phyloP scores from a whole-genome alignment of 2,797 vertebrate species.

The Lerista edwardsae region DNA sequence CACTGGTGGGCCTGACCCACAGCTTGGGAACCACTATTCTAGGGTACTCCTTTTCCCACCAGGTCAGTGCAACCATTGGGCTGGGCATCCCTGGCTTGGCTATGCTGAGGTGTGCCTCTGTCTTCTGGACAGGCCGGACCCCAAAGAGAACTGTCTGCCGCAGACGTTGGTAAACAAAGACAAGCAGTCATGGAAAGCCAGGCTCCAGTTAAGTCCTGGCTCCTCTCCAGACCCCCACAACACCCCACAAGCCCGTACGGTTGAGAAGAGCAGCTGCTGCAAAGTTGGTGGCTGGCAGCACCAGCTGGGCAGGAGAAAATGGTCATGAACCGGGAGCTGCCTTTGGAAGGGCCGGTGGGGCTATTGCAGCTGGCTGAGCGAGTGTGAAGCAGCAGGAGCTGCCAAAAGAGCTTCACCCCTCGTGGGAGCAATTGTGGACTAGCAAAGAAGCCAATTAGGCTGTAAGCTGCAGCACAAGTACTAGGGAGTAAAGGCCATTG shows the following conservation, averaged over 20 bases:
- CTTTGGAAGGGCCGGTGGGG: slow-evolving; percentile 1
- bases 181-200: background rate
- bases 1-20: no score
- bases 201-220: background rate
- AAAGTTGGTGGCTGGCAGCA: background rate
- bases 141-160: background rate
- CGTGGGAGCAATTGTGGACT: background rate
- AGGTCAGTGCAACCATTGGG: background rate
- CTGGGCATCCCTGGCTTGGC: background rate
- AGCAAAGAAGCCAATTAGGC: slow-evolving; percentile 9
- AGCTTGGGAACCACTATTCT: no score
- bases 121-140: background rate
- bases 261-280: background rate
- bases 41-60: background rate
- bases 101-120: background rate
- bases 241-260: background rate
- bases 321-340: background rate
- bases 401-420: slow-evolving; percentile 1
- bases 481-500: background rate
- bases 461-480: background rate
- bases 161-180: background rate
- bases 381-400: background rate
- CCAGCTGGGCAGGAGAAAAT: background rate
- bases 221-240: rapidly evolving
- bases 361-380: slow-evolving; percentile 14